Evolutionary conservation across 2,888 invertebrate genomes (phyloP).

Genomic region (Melanostoma scalare): DNA sequence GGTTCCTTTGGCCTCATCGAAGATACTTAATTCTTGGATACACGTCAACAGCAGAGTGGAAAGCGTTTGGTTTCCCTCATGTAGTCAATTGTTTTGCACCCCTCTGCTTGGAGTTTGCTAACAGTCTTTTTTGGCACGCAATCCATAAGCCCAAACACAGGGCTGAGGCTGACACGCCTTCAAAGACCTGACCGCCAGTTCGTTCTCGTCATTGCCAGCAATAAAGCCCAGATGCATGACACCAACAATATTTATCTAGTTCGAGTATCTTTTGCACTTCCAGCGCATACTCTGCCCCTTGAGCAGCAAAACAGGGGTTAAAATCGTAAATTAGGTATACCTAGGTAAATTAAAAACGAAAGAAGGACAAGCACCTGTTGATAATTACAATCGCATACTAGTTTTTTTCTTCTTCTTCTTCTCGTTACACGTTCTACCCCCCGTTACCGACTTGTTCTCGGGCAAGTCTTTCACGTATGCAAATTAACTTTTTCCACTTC

Average conservation of each 20-base stretch:
- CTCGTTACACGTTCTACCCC: background rate
- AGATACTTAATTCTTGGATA: slow-evolving; percentile 45
- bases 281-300: slow-evolving; percentile 40
- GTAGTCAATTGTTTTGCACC: slow-evolving; percentile 28
- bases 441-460: slow-evolving; percentile 36
- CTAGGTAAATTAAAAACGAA: slow-evolving; percentile 46
- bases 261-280: slow-evolving; percentile 26
- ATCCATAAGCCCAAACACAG: slow-evolving; percentile 35
- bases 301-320: slow-evolving; percentile 48
- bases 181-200: slow-evolving; percentile 16
- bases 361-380: slow-evolving; percentile 65
- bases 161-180: slow-evolving; percentile 48
- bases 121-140: slow-evolving; percentile 41
- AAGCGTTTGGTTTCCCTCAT: slow-evolving; percentile 37
- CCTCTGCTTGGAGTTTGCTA: slow-evolving; percentile 14
- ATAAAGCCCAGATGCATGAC: slow-evolving; percentile 46
- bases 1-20: slow-evolving; percentile 24
- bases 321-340: slow-evolving; percentile 56
- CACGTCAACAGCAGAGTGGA: slow-evolving; percentile 44
- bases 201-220: slow-evolving; percentile 28
- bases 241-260: slow-evolving; percentile 20
- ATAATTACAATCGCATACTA: slow-evolving; percentile 56
- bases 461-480: slow-evolving; percentile 42
- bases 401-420: slow-evolving; percentile 28
- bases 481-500: slow-evolving; percentile 58